A percentile compares a stretch with the other conserved stretches of the same genome.
Conservation (phyloP, 2,113 vertebrate genomes). For the Channa argus region DNA sequence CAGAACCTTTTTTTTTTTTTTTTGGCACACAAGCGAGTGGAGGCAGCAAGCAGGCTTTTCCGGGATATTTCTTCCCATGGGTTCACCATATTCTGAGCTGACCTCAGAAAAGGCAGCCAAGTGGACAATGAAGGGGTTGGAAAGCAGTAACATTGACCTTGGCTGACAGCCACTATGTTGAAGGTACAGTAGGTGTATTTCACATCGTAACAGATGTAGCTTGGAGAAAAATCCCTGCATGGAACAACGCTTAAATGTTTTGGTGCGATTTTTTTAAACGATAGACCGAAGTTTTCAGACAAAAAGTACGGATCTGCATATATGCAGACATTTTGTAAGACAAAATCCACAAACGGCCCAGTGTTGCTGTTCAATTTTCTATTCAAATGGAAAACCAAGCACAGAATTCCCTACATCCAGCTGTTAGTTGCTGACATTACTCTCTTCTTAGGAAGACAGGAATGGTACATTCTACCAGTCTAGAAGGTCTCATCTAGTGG, state of each 20-base stretch:
- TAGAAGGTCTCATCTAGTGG: background rate
- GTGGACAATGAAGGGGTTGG: constrained; percentile 20
- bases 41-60: constrained; percentile 20
- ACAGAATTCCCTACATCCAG: background rate
- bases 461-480: background rate
- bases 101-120: constrained; percentile 13
- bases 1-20: constrained; percentile 48
- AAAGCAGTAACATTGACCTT: constrained; percentile 9
- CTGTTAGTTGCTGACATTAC: background rate
- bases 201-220: background rate
- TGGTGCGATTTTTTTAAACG: no score
- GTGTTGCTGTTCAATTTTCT: background rate
- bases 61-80: constrained; percentile 27
- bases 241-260: background rate
- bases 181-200: background rate
- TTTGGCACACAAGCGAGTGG: constrained; percentile 53
- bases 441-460: background rate
- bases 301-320: background rate
- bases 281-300: no score
- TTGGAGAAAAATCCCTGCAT: background rate
- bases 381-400: background rate
- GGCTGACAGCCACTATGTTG: background rate
- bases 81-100: constrained; percentile 10
- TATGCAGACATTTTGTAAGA: background rate
- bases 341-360: background rate